Evolutionary conservation across 2,797 vertebrate species (phyloP).

Genomic region (Acanthornis magna): DNA sequence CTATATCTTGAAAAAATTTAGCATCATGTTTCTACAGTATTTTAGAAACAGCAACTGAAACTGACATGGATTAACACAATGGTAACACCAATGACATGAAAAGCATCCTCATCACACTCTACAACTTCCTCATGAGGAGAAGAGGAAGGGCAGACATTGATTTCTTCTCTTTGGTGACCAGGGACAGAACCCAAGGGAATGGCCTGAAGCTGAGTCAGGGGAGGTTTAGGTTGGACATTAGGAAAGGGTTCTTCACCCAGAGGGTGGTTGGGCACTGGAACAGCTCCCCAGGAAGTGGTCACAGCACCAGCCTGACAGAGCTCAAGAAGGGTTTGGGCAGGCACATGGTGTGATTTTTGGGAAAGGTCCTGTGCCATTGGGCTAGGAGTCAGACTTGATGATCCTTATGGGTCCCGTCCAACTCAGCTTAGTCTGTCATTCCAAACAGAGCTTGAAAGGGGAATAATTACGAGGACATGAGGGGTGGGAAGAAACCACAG

Average conservation of each 20-base stretch:
- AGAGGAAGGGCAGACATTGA: accelerated
- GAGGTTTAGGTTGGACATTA: accelerated
- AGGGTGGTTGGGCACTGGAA: accelerated
- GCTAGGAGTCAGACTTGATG: background rate
- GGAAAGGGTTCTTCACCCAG: background rate
- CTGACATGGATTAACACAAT: background rate
- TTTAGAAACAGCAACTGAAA: background rate
- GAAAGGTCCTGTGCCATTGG: background rate
- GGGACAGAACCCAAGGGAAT: background rate
- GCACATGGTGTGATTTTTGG: background rate
- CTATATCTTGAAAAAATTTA: background rate
- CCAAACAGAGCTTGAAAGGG: background rate
- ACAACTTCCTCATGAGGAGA: background rate
- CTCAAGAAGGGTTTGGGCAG: accelerated
- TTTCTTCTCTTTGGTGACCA: too few relatives aligned
- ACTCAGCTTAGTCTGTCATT: background rate
- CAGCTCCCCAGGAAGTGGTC: background rate
- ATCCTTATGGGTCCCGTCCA: background rate
- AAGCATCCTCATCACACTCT: background rate
- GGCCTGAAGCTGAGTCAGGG: background rate
- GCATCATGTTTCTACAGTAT: background rate
- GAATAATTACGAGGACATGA: background rate
- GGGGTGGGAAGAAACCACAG: background rate
- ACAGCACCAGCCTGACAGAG: background rate
- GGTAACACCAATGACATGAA: background rate